Percentiles rank a stretch among this genome's conserved stretches.
phyloP scores from a whole-genome alignment of 2,888 invertebrate species.

The Adelphocoris suturalis region DNA sequence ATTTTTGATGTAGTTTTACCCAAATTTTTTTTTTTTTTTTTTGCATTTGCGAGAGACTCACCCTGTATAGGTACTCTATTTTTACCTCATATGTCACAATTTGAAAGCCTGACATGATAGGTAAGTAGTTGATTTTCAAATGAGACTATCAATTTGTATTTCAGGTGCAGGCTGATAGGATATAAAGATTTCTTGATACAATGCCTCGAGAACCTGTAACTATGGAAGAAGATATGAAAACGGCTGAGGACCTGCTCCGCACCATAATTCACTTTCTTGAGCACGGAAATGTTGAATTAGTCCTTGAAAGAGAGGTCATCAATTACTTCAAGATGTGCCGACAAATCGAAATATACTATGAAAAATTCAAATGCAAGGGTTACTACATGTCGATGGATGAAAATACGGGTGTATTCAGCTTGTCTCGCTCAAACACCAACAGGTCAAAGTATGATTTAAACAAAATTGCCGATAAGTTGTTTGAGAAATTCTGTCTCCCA shows the following conservation, averaged over 20 bases:
- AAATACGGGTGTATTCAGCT: neutral
- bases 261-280: constrained; percentile 44
- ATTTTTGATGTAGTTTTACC: too few species aligned
- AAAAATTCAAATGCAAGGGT: constrained; percentile 32
- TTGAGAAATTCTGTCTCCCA: constrained; percentile 28
- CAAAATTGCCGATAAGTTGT: constrained; percentile 34
- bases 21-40: too few species aligned
- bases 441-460: constrained; percentile 3
- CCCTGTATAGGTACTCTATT: too few species aligned
- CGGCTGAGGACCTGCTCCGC: constrained; percentile 7
- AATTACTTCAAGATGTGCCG: constrained; percentile 37
- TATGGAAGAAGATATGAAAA: neutral
- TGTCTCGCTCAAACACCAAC: neutral
- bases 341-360: constrained; percentile 34
- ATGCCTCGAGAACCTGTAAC: too few species aligned
- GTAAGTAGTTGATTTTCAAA: too few species aligned
- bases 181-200: too few species aligned
- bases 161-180: too few species aligned
- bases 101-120: too few species aligned
- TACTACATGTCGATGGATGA: constrained; percentile 9
- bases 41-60: too few species aligned
- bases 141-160: too few species aligned
- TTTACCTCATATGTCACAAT: too few species aligned
- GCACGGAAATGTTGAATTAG: neutral
- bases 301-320: constrained; percentile 12